A percentile compares a stretch with the other conserved stretches of the same genome.
Evolutionary conservation across 2,797 vertebrate genomes (phyloP).

Genomic region (Catostomus latipinnis): DNA sequence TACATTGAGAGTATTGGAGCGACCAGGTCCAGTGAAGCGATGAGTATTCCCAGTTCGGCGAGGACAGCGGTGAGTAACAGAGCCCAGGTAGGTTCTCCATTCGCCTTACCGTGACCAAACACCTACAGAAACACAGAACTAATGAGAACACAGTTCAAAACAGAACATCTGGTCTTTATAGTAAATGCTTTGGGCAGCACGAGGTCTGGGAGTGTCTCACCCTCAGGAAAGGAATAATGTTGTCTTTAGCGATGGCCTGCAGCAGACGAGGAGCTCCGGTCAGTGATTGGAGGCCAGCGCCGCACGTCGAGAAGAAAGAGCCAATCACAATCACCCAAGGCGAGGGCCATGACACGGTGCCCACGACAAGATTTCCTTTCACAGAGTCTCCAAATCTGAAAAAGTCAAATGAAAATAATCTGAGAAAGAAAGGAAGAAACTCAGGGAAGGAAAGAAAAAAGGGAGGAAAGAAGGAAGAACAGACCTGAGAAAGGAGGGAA

Average conservation of each 20-base stretch:
- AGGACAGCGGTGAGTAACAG: constrained; percentile 86
- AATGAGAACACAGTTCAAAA: too few species aligned
- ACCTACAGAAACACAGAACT: constrained; percentile 72
- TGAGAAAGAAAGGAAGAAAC: too few species aligned
- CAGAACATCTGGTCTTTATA: too few species aligned
- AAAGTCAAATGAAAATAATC: neutral
- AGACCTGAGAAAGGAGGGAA: too few species aligned
- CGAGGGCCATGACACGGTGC: constrained; percentile 88
- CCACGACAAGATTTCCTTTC: constrained; percentile 86
- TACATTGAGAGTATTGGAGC: constrained; percentile 91
- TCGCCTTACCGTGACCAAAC: constrained; percentile 88
- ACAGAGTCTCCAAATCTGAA: constrained; percentile 89
- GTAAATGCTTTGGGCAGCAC: too few species aligned
- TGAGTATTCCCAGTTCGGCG: constrained; percentile 89
- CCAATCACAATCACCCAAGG: constrained; percentile 91
- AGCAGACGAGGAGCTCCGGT: constrained; percentile 88
- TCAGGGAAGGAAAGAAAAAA: too few species aligned
- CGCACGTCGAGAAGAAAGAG: constrained; percentile 91
- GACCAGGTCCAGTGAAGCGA: constrained; percentile 88
- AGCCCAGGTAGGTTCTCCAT: constrained; percentile 90
- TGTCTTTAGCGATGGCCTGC: constrained; percentile 92
- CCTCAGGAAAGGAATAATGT: constrained; percentile 90
- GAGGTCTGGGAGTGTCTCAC: constrained; percentile 67
- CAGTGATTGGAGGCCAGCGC: constrained; percentile 90
- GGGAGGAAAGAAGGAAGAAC: too few species aligned